Evolutionary conservation across 1,140 invertebrate species (phyloP).

Genomic region (Thaumatotibia leucotreta): DNA sequence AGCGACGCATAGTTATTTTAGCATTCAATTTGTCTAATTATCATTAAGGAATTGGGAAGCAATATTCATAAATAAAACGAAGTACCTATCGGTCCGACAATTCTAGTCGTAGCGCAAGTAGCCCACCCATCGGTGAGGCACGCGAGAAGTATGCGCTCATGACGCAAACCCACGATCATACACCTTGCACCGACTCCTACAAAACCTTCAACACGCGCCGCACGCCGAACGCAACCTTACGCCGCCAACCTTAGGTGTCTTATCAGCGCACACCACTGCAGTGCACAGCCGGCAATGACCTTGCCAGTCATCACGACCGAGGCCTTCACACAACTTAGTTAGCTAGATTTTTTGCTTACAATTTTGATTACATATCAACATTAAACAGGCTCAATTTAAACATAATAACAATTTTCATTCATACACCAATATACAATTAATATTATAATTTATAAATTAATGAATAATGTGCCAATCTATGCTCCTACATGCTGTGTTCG

Average conservation of each 20-base stretch:
- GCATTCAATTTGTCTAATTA: no score
- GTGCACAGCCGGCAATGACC: conserved; percentile 44
- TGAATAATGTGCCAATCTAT: conserved; percentile 56
- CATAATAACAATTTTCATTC: not conserved
- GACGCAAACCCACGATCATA: conserved; percentile 5
- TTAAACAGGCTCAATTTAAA: not conserved
- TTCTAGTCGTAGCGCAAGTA: not conserved
- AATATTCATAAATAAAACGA: no score
- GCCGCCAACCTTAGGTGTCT: conserved; percentile 18
- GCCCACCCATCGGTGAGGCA: not conserved
- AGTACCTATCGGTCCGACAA: no score
- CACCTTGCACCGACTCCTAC: conserved; percentile 8
- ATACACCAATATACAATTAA: not conserved
- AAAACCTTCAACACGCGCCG: conserved; percentile 17
- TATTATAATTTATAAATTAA: conserved; percentile 39
- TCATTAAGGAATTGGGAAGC: no score
- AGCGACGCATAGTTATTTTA: no score
- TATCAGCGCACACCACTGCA: conserved; percentile 31
- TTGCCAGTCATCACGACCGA: conserved; percentile 39
- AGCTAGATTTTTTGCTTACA: conserved; percentile 10
- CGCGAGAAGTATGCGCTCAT: not conserved
- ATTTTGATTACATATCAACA: conserved; percentile 7
- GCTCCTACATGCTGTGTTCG: conserved; percentile 9
- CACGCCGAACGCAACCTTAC: conserved; percentile 40
- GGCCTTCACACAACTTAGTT: conserved; percentile 40